Conservation (phyloP, 2,888 invertebrate genomes). For the Drosophila limbata region DNA sequence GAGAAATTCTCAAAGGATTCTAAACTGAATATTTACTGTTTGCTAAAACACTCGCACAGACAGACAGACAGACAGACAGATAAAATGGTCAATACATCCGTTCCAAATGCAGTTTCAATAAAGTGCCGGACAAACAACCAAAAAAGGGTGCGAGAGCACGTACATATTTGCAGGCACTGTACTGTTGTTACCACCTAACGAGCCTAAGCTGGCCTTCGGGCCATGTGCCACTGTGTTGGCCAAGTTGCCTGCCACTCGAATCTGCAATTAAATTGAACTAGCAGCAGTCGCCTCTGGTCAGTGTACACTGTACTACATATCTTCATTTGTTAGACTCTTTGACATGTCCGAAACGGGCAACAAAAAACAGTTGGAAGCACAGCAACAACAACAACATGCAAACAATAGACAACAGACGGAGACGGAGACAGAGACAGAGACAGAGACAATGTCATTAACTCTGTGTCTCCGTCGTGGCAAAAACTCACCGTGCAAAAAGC, state of each 20-base stretch:
- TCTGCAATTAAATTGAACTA: conserved; percentile 50
- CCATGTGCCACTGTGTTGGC: conserved; percentile 7
- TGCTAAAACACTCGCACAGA: neutral
- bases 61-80: neutral
- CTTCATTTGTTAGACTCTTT: conserved; percentile 44
- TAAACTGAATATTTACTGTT: conserved; percentile 20
- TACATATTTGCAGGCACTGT: conserved; percentile 11
- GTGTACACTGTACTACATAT: conserved; percentile 3
- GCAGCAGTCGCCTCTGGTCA: conserved; percentile 10
- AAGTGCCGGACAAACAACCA: conserved; percentile 40
- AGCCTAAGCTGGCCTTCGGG: conserved; percentile 31
- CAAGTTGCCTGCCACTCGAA: conserved; percentile 16
- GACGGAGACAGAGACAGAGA: conserved; percentile 12
- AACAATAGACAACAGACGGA: conserved; percentile 2
- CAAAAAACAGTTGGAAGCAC: conserved; percentile 6
- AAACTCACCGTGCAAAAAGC: conserved; percentile 92
- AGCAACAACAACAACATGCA: conserved; percentile 21
- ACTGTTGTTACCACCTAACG: conserved; percentile 20
- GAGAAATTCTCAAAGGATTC: conserved; percentile 2
- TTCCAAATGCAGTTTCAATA: conserved; percentile 24
- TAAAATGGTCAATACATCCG: conserved; percentile 15
- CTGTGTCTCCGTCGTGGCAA: conserved; percentile 8
- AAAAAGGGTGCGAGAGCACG: neutral
- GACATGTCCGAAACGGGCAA: conserved; percentile 35
- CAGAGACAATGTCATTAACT: conserved; percentile 52